Base-by-base conservation (phyloP, 2,888 invertebrate genomes). In the Dexiosoma caninum region DNA sequence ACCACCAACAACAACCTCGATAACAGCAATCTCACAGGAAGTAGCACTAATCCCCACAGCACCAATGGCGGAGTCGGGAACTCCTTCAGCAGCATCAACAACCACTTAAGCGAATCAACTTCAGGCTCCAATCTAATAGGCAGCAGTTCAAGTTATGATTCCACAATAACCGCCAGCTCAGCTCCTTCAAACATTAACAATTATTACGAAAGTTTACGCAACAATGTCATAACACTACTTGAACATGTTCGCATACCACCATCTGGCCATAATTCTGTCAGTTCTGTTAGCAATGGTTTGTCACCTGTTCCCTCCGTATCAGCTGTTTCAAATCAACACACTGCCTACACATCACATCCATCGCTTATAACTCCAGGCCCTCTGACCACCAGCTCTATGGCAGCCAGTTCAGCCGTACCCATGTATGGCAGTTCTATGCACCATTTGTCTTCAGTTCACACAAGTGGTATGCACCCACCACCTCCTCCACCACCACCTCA, bases 161-260 rank as follows among this genome's bases (percentile, higher is more conserved):
- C 72, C 9, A 27, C 78, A 1, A 37, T 82, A 30, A n/a, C 64
- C 0, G 14, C 64, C 0, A 46, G 60, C 2, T 16, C 81, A 21
- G 70, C 79, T 21, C 80, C 82, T 8, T 94, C 93, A 91, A 96
- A 96, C 90, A 92, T 97, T 83, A 96, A 95, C 89, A 96, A 97
- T 88, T 98, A 97, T 91, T 97, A 97, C 91, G 97, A 97, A 91
- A 96, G 96, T 87, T 92, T 98, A 85, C 93, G 96, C 82, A 96
- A 96, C 90, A 97, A 97, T 91, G 96, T 98, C 88, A 97, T 98
- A 88, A 95, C 96, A 37, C 91, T 97, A 85, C 91, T 98, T 89
- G 97, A 97, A 90, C 96, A 97, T 91, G 96, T 97, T 83, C 93
- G 96, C 85, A 93, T 97, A 86, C 97, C 97, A 16, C 87, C 89